Conservation (phyloP, 2,797 vertebrate species). For the Ammospiza maritima region DNA sequence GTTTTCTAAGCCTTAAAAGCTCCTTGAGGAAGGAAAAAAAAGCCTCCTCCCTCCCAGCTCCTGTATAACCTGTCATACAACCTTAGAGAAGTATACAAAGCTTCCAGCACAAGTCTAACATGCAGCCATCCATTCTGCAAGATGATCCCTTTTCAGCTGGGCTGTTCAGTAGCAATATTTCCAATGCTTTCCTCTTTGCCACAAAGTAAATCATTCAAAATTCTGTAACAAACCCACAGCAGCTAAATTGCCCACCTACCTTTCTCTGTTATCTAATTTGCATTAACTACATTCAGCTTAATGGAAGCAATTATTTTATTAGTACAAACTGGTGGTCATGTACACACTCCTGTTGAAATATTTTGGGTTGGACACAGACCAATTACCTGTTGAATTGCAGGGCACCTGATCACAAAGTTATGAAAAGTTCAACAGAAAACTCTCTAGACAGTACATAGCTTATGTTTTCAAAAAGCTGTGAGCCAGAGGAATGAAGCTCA, state of each 20-base stretch:
- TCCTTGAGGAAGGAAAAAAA: background rate
- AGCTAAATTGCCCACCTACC: background rate
- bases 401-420: slow-evolving; percentile 13
- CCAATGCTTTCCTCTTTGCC: background rate
- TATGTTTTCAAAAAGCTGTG: background rate
- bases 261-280: background rate
- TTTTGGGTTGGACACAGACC: slow-evolving; percentile 6
- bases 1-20: background rate
- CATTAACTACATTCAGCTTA: slow-evolving; percentile 32
- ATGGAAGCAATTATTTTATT: slow-evolving; percentile 51
- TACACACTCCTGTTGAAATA: background rate
- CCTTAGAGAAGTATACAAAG: background rate
- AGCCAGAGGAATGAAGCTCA: background rate
- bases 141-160: background rate
- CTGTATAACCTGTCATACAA: background rate
- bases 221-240: background rate
- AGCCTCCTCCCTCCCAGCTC: background rate
- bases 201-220: background rate
- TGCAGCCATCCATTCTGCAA: background rate
- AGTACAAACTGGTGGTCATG: background rate
- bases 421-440: background rate
- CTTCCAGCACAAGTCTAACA: background rate
- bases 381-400: slow-evolving; percentile 5
- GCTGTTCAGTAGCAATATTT: background rate
- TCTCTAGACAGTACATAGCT: background rate